Percentiles rank a stretch among this genome's conserved stretches.
Evolutionary conservation across 2,797 vertebrate species (phyloP).

Genomic region (Heterohyrax brucei): DNA sequence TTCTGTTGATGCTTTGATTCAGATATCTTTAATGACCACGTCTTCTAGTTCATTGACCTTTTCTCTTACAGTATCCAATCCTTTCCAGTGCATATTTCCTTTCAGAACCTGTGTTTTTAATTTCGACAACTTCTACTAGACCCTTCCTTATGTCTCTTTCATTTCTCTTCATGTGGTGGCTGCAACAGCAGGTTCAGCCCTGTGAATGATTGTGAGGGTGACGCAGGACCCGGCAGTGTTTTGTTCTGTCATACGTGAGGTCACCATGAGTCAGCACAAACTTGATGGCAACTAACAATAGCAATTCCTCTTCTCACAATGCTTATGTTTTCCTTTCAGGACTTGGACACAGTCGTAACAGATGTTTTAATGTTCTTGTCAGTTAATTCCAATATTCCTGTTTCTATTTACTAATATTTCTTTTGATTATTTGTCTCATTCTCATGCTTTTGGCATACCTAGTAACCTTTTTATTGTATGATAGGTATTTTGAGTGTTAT

Average conservation of each 20-base stretch:
- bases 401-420: conserved; percentile 29
- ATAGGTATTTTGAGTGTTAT: conserved; percentile 23
- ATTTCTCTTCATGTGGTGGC: neutral
- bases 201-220: too few species aligned
- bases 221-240: too few species aligned
- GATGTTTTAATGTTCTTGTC: neutral
- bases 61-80: conserved; percentile 10
- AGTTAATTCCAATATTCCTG: neutral
- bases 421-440: conserved; percentile 17
- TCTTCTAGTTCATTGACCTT: conserved; percentile 10
- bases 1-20: neutral
- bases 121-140: neutral
- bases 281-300: neutral
- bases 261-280: neutral
- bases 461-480: neutral
- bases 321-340: conserved; percentile 47
- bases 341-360: conserved; percentile 19
- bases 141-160: neutral
- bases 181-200: too few species aligned
- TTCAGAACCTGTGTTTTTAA: conserved; percentile 31
- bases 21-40: neutral
- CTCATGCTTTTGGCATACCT: neutral
- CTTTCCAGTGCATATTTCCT: neutral
- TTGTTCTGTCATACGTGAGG: neutral
- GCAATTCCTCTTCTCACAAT: conserved; percentile 10